Evolutionary conservation across 2,797 vertebrate genomes (phyloP).

Genomic region (Holocentrus rufus): DNA sequence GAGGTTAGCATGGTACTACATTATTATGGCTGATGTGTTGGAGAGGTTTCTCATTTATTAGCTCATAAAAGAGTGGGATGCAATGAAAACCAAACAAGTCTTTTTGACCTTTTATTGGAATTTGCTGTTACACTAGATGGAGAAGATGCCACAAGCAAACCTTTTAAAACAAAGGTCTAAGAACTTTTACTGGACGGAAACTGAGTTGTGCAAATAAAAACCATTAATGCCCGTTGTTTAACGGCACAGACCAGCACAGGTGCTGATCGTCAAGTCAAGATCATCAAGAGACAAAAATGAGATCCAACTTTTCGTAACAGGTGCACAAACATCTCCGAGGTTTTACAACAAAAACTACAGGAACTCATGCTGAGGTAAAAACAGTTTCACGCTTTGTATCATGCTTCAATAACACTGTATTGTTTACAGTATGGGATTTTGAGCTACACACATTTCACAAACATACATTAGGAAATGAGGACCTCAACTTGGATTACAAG

Average conservation of each 20-base stretch:
- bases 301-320: background rate
- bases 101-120: conserved; percentile 52
- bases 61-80: background rate
- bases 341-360: conserved; percentile 2
- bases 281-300: background rate
- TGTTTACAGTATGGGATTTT: conserved; percentile 11
- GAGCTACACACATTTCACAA: conserved; percentile 1
- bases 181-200: conserved; percentile 34
- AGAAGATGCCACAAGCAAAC: conserved; percentile 13
- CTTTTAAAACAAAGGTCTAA: conserved; percentile 29
- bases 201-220: conserved; percentile 36
- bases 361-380: background rate
- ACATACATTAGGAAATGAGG: conserved; percentile 12
- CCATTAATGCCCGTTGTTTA: background rate
- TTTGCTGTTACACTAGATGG: conserved; percentile 19
- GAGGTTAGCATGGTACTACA: too few species aligned
- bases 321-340: conserved; percentile 1
- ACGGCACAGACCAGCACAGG: background rate
- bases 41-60: too few species aligned
- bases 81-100: background rate
- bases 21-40: too few species aligned
- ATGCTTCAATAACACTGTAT: conserved; percentile 19
- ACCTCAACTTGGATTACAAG: conserved; percentile 14
- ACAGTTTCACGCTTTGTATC: background rate
- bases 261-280: conserved; percentile 31